Percentiles rank a stretch among this genome's conserved stretches.
These are phyloP conservation scores for Halesus radiatus DNA, from an alignment of 1,140 invertebrate species.

Conservation along the genomic window DNA sequence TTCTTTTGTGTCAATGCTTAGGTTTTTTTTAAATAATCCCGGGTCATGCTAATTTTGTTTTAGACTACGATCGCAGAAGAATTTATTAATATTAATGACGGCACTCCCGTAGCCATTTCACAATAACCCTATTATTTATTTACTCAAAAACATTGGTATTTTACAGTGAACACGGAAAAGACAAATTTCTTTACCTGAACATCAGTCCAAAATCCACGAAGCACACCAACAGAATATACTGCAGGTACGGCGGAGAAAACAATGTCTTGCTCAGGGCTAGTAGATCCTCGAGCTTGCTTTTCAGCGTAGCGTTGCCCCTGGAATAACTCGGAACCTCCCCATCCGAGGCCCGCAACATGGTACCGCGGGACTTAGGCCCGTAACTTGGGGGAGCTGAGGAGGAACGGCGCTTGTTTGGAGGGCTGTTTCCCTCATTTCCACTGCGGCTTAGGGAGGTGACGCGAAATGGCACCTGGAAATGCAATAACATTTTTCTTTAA, in stretches of 20 bases:
- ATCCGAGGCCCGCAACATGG: not conserved
- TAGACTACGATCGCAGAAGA: too few species aligned
- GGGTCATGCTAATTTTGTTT: too few species aligned
- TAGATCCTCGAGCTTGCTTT: slow-evolving; percentile 23
- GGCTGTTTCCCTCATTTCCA: slow-evolving; percentile 59
- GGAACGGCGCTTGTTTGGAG: not conserved
- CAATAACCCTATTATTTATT: too few species aligned
- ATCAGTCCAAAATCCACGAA: slow-evolving; percentile 73
- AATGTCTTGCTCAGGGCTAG: slow-evolving; percentile 62
- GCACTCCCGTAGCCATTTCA: too few species aligned
- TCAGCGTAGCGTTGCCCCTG: not conserved
- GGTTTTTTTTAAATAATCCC: too few species aligned
- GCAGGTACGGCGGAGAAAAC: slow-evolving; percentile 68
- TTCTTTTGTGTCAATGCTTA: too few species aligned
- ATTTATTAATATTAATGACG: too few species aligned
- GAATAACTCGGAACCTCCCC: not conserved
- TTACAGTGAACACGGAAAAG: too few species aligned
- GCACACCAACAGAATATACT: slow-evolving; percentile 67
- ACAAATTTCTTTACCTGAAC: slow-evolving; percentile 70
- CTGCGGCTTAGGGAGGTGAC: slow-evolving; percentile 67
- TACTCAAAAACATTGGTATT: too few species aligned
- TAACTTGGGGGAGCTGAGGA: slow-evolving; percentile 32
- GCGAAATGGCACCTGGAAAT: slow-evolving; percentile 55
- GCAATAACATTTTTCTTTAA: too few species aligned
- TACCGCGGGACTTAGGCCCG: not conserved